Base-by-base conservation (phyloP, 2,888 invertebrate genomes). In the Lymantria dispar region DNA sequence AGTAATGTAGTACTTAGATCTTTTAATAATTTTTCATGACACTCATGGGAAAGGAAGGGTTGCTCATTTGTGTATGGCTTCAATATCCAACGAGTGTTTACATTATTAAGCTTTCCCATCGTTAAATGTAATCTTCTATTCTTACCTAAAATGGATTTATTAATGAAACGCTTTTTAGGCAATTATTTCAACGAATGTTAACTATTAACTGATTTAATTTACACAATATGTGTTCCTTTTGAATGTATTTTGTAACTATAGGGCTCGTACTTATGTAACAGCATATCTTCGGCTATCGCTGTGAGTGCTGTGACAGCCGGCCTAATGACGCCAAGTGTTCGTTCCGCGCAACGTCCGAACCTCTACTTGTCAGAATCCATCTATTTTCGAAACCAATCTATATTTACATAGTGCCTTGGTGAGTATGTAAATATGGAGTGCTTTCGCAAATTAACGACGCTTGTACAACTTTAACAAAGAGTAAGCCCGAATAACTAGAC, bases 311-410 rank as follows among this genome's bases (percentile, higher is more conserved):
- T 60, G 62, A 59, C 58, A 63, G 65, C 62, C 62, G 56, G 62
- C 57, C 60, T 68, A 72, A 72, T 72, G 64, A 67, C 60, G 68
- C 70, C 74, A 72, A 73, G 64, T 75, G 69, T 65, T 65, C 56
- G 45, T 56, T 54, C 56, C 63, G 50, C 58, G 49, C 45, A 56
- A 47, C 50, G 56, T 56, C 56, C 50, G 44, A 54, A 67, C 62
- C 58, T 55, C 47, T 47, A 54, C 42, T 58, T 51, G 60, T 64
- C 64, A 59, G 64, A 61, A 60, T 62, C 53, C 59, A 53, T 65
- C 65, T 68, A 73, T 72, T 72, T 68, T 60, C 64, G 53, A 68
- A 68, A 68, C 64, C 59, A 62, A 56, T 64, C 64, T 50, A 64
- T 55, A 76, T 74, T 75, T 66, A 62, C 75, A 73, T 70, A 72